phyloP scores from a whole-genome alignment of 2,888 invertebrate species.

The Hanleya hanleyi region DNA sequence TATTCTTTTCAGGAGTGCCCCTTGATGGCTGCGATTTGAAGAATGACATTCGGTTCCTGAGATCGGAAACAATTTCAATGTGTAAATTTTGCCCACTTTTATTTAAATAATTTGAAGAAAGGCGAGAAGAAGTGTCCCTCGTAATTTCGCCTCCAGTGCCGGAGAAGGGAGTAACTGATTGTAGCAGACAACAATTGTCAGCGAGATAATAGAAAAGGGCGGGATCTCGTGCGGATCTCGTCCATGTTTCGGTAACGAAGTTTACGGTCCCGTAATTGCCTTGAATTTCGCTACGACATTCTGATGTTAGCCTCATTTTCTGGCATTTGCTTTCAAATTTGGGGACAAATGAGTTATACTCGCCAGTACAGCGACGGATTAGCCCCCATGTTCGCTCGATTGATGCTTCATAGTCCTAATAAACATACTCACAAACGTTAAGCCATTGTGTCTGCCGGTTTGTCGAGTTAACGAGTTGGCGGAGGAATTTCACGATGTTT shows the following conservation, averaged over 20 bases:
- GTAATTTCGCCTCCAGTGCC: too few species aligned
- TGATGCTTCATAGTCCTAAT: background rate
- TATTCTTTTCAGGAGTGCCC: too few species aligned
- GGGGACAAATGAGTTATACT: background rate
- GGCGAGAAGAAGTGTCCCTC: too few species aligned
- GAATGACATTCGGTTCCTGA: too few species aligned
- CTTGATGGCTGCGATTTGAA: too few species aligned
- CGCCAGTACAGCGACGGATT: background rate
- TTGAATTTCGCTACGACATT: slow-evolving; percentile 5
- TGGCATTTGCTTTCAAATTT: slow-evolving; percentile 9
- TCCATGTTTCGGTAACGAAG: background rate
- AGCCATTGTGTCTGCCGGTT: background rate
- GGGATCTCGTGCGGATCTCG: background rate
- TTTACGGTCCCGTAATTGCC: background rate
- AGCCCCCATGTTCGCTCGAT: background rate
- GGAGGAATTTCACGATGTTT: background rate
- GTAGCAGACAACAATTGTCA: slow-evolving; percentile 5
- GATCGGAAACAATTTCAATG: too few species aligned
- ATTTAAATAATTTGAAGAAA: too few species aligned
- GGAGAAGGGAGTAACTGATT: background rate
- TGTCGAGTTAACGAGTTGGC: background rate
- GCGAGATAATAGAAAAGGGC: background rate
- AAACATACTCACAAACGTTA: slow-evolving; percentile 1
- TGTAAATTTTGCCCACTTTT: too few species aligned
- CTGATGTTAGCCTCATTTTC: slow-evolving; percentile 7